A percentile compares a stretch with the other conserved stretches of the same genome.
Conservation (phyloP, 2,797 vertebrate species). For the Oreochromis mossambicus region DNA sequence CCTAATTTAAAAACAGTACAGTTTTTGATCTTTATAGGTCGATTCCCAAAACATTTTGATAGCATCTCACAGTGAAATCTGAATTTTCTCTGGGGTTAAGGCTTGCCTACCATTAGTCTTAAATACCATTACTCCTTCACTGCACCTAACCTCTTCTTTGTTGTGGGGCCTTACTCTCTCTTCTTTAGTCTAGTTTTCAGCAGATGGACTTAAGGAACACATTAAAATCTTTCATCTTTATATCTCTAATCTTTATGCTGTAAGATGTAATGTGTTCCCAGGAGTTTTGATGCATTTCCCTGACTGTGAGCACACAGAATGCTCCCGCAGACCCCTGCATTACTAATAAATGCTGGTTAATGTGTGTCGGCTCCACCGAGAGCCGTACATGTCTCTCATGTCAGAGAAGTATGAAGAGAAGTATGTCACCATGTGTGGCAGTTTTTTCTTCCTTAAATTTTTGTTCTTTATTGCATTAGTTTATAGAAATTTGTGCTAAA, state of each 20-base stretch:
- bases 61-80: background rate
- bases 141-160: background rate
- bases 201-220: background rate
- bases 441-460: background rate
- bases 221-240: background rate
- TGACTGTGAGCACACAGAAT: background rate
- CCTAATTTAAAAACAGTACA: background rate
- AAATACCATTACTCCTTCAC: background rate
- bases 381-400: background rate
- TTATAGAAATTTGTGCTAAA: background rate
- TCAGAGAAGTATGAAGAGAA: background rate
- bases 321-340: background rate
- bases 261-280: background rate
- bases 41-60: background rate
- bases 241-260: background rate
- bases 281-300: background rate
- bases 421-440: background rate
- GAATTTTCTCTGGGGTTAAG: background rate
- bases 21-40: background rate
- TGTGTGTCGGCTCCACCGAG: background rate
- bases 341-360: background rate
- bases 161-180: background rate
- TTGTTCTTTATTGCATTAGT: background rate
- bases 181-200: background rate
- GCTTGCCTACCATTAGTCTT: background rate